Percentiles rank a stretch among this genome's conserved stretches.
phyloP scores from a whole-genome alignment of 2,797 vertebrate genomes.

The Sebastes baramenuke region DNA sequence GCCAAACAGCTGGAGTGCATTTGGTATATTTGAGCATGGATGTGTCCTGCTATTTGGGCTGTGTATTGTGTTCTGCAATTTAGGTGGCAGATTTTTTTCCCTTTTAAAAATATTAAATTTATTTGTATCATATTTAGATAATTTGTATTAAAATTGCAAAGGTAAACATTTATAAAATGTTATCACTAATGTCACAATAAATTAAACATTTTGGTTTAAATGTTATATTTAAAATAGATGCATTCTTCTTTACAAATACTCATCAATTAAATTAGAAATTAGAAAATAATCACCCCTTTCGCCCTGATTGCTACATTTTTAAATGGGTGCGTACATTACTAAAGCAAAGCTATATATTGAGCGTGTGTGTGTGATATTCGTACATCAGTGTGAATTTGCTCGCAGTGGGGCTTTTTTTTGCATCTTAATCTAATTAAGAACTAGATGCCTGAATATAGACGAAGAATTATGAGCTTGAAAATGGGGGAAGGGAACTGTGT shows the following conservation, averaged over 20 bases:
- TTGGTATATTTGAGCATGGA: neutral
- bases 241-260: neutral
- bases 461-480: slow-evolving; percentile 69
- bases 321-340: neutral
- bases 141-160: neutral
- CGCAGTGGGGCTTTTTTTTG: slow-evolving; percentile 30
- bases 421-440: slow-evolving; percentile 76
- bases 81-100: neutral
- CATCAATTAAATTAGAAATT: neutral
- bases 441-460: slow-evolving; percentile 66
- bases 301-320: neutral
- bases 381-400: slow-evolving; percentile 37
- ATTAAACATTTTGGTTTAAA: neutral
- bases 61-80: neutral
- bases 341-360: neutral
- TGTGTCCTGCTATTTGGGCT: neutral
- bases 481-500: slow-evolving; percentile 47
- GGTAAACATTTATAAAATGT: neutral
- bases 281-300: neutral
- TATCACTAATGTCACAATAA: neutral
- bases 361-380: neutral
- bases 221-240: neutral
- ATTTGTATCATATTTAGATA: neutral
- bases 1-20: slow-evolving; percentile 51
- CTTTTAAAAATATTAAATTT: neutral